Conservation (phyloP, 2,113 vertebrate genomes). For the Phoenicopterus ruber region DNA sequence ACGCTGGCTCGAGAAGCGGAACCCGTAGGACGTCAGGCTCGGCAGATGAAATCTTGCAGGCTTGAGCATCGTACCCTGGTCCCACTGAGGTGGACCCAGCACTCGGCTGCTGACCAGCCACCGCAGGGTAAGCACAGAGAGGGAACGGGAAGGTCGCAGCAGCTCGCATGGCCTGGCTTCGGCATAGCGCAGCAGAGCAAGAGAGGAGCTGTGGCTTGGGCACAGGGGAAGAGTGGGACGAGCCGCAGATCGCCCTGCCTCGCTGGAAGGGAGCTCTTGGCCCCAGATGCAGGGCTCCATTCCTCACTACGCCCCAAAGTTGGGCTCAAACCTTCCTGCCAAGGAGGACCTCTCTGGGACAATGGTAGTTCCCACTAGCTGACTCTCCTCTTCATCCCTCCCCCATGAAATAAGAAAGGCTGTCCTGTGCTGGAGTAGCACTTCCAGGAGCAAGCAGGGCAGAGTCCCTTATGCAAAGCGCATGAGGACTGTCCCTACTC, state of each 20-base stretch:
- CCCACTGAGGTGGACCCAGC: fast-evolving
- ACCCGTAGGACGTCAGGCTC: fast-evolving
- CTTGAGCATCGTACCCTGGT: fast-evolving
- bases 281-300: background rate
- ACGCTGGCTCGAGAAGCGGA: background rate
- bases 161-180: background rate
- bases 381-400: background rate
- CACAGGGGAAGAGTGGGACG: background rate
- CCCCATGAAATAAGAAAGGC: background rate
- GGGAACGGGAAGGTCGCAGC: background rate
- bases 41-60: fast-evolving
- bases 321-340: background rate
- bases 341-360: background rate
- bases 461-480: background rate
- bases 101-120: background rate
- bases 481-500: background rate
- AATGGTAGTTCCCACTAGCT: background rate
- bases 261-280: background rate
- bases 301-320: background rate
- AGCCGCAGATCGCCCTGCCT: background rate
- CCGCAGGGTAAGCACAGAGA: background rate
- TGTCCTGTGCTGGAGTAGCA: background rate
- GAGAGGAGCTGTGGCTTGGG: background rate
- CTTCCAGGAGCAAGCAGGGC: background rate
- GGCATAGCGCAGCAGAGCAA: background rate